Base-by-base conservation (phyloP, 2,113 vertebrate genomes). In the Paracanthobrama guichenoti region DNA sequence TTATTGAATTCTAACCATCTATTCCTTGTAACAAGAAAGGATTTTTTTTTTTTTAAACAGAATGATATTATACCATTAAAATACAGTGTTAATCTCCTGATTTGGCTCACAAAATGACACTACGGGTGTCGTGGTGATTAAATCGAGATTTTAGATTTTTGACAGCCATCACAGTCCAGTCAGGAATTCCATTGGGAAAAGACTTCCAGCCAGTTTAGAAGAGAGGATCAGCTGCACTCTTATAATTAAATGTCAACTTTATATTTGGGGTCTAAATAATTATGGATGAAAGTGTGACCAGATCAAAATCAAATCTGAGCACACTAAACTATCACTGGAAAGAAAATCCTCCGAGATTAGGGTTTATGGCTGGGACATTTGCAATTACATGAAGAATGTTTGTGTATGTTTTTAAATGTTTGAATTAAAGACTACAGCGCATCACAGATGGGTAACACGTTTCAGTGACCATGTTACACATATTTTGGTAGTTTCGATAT, bases 161-260 rank as follows among this genome's bases (percentile, higher is more conserved):
- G 74, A 76, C 74, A 76, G 48, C 74, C 50, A 12, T 76, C 74
- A 76, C 50, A 50, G 53, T n/a, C 50, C 31, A 57, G 20, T 39
- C 6, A n/a, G 22, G 53, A 79, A 62, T 62, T 35, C 22, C 57
- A 64, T 46, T 46, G 39, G 57, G 57, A 46, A 46, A 79, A 24
- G 39, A 62, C n/a, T 46, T 62, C 39, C n/a, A 79, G 77, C 2
- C 57, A 26, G 14, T 79, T 62, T 11, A 64, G n/a, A 79, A 64
- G 39, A 44, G 39, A 79, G 77, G 77, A 62, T 79, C 77, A 79
- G 39, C n/a, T 64, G 77, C 77, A 62, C 39, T 28, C 57, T 20
- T 62, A 46, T 28, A 79, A 79, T 62, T 79, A 79, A 64, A 79
- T 46, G 77, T 79, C 77, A 79, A 11, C 16, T 79, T 64, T 64